phyloP scores from a whole-genome alignment of 2,113 vertebrate genomes.

The Erythrocercus mccallii region DNA sequence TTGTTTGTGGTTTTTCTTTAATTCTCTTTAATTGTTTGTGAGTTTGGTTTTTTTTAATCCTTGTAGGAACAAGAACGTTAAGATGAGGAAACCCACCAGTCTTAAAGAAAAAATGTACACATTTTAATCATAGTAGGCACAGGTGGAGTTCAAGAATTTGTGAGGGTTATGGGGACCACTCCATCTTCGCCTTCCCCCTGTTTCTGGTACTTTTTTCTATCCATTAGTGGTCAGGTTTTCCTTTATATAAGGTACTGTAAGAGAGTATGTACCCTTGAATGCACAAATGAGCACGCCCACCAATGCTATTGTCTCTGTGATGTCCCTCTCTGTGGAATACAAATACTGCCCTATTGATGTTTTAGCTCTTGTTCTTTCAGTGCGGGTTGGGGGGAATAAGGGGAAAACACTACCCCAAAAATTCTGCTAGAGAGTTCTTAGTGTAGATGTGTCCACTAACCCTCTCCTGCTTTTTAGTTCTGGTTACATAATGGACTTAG shows the following conservation, averaged over 20 bases:
- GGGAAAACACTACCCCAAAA: not conserved
- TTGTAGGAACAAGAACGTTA: not conserved
- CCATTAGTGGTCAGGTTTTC: not conserved
- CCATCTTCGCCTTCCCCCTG: rapidly evolving
- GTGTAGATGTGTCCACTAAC: not conserved
- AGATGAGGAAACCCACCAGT: not conserved
- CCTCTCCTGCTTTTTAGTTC: not conserved
- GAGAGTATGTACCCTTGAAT: not conserved
- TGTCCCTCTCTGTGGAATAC: not conserved
- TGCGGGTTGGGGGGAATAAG: not conserved
- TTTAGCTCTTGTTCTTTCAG: not conserved
- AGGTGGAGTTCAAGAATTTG: not conserved
- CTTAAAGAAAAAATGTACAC: not conserved
- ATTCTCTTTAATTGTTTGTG: not conserved
- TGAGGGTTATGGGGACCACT: not conserved
- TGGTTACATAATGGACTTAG: not conserved
- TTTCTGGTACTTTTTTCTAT: not conserved
- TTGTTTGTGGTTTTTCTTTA: not conserved
- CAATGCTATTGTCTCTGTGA: not conserved
- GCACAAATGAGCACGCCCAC: not conserved
- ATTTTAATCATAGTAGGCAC: not conserved
- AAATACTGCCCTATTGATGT: not conserved
- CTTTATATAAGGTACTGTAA: not conserved
- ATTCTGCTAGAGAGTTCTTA: not conserved
- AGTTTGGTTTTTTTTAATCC: not conserved